Evolutionary conservation across 2,797 vertebrate species (phyloP).

Genomic region (Echeneis naucrates): DNA sequence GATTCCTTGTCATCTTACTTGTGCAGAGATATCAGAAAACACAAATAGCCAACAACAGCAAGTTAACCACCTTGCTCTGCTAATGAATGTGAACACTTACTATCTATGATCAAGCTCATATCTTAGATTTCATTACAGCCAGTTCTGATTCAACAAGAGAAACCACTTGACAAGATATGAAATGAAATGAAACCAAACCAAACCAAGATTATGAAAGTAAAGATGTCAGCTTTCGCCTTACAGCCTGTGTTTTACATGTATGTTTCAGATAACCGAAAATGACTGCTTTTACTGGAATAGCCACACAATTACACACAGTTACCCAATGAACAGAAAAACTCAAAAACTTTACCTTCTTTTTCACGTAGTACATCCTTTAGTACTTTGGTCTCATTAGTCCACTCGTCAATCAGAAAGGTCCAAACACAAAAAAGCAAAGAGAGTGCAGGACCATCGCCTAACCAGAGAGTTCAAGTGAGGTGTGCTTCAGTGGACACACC

Average conservation of each 20-base stretch:
- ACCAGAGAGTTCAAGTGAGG: constrained; percentile 64
- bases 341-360: constrained; percentile 84
- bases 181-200: background rate
- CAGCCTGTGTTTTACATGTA: background rate
- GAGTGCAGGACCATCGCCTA: constrained; percentile 53
- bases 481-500: constrained; percentile 63
- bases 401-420: constrained; percentile 68
- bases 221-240: background rate
- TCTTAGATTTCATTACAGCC: background rate
- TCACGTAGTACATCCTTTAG: constrained; percentile 84
- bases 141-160: constrained; percentile 9
- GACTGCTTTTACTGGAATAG: constrained; percentile 7
- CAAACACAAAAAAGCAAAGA: constrained; percentile 62
- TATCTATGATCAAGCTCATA: background rate
- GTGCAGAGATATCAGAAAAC: constrained; percentile 1
- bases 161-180: background rate
- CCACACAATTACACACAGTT: constrained; percentile 6
- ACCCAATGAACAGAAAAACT: constrained; percentile 72
- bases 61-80: background rate
- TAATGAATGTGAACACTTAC: background rate
- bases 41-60: background rate
- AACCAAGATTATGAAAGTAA: background rate
- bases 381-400: constrained; percentile 62
- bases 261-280: constrained; percentile 17
- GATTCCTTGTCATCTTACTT: background rate